phyloP scores from a whole-genome alignment of 1,140 invertebrate species.

The Stegodyphus dumicola region DNA sequence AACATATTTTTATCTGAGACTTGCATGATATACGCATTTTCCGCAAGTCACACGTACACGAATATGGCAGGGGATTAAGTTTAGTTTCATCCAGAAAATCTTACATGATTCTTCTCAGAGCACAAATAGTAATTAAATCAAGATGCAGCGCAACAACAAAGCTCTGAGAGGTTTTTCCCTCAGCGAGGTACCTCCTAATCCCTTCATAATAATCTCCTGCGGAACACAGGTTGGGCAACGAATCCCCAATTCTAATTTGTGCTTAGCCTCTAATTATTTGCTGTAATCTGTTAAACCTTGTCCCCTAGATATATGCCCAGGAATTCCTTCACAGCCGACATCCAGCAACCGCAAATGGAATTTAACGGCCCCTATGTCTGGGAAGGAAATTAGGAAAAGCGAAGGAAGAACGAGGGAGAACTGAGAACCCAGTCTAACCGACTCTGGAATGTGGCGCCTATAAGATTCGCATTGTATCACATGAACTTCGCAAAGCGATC shows the following conservation, averaged over 20 bases:
- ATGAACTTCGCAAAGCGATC: slow-evolving; percentile 49
- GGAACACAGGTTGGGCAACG: slow-evolving; percentile 19
- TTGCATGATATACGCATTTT: no score
- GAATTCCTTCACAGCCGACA: slow-evolving; percentile 41
- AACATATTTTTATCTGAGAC: no score
- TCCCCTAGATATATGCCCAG: slow-evolving; percentile 27
- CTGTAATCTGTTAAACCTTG: slow-evolving; percentile 48
- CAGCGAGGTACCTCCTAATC: slow-evolving; percentile 24
- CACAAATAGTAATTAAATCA: no score
- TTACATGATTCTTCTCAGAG: no score
- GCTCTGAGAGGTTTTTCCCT: no score
- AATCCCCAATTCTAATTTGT: slow-evolving; percentile 35
- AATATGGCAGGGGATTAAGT: no score
- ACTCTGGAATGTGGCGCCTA: slow-evolving; percentile 32
- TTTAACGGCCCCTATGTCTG: slow-evolving; percentile 28
- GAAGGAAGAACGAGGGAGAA: no score
- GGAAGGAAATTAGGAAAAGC: slow-evolving; percentile 20
- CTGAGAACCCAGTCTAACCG: neutral
- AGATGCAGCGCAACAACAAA: no score
- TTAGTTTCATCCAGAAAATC: no score
- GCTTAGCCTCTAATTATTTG: slow-evolving; percentile 53
- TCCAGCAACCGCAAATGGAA: slow-evolving; percentile 46
- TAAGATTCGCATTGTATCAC: slow-evolving; percentile 31
- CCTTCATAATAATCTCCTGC: slow-evolving; percentile 20
- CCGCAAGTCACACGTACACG: no score